These are phyloP conservation scores for Alexandromys fortis DNA, from an alignment of 2,113 vertebrate genomes.

Conservation along the genomic window DNA sequence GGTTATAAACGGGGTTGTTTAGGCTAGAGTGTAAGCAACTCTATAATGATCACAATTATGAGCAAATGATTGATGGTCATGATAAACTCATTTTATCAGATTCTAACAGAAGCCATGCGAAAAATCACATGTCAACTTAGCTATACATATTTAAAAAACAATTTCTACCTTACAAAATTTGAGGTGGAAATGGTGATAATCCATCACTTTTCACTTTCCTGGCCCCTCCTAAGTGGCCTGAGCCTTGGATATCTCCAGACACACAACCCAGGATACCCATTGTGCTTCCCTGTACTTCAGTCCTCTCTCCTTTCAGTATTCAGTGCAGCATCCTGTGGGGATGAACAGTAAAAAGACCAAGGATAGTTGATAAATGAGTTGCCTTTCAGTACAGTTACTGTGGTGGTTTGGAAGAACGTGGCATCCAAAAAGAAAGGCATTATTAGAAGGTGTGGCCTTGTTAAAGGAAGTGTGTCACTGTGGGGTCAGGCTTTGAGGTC, in stretches of 20 bases:
- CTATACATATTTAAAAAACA: conserved; percentile 31
- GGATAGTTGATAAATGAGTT: not conserved
- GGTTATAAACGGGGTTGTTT: not conserved
- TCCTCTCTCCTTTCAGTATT: not conserved
- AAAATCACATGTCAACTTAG: conserved; percentile 1
- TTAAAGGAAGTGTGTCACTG: too few species aligned
- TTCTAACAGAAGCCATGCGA: not conserved
- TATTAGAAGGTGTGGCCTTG: too few species aligned
- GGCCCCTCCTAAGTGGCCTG: not conserved
- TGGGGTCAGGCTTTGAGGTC: too few species aligned
- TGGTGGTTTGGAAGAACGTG: too few species aligned
- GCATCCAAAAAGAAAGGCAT: too few species aligned
- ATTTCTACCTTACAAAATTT: not conserved
- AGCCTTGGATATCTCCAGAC: not conserved
- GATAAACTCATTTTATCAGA: conserved; percentile 22
- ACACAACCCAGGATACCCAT: not conserved
- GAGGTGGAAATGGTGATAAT: not conserved
- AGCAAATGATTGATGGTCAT: not conserved
- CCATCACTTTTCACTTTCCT: not conserved
- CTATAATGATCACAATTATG: not conserved
- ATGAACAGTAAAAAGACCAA: not conserved
- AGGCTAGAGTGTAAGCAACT: not conserved
- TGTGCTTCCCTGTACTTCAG: not conserved
- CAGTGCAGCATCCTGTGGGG: not conserved
- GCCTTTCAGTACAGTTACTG: not conserved